phyloP scores from a whole-genome alignment of 2,113 vertebrate genomes.

The Podilymbus podiceps region DNA sequence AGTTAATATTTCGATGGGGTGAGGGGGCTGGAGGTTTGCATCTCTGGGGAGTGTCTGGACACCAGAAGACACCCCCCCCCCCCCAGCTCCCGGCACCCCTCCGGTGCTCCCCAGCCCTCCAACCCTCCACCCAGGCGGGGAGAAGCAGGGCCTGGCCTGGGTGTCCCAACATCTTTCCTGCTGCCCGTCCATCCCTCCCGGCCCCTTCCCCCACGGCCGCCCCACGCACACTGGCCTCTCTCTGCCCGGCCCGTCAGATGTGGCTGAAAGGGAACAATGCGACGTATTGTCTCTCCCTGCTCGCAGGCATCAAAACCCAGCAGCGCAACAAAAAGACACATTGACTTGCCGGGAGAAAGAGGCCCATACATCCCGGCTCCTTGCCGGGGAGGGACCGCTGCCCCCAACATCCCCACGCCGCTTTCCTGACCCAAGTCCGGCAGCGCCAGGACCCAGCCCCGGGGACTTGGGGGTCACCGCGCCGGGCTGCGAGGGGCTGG shows the following conservation, averaged over 20 bases:
- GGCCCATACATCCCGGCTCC: conserved; percentile 46
- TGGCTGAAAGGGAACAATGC: conserved; percentile 78
- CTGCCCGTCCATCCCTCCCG: neutral
- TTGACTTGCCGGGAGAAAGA: conserved; percentile 73
- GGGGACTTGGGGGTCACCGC: accelerated
- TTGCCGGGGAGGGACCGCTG: neutral
- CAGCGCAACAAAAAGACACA: conserved; percentile 80
- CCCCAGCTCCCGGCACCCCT: neutral
- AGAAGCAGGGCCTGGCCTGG: neutral
- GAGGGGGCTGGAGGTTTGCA: neutral
- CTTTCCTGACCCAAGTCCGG: neutral
- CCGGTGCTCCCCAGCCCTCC: neutral
- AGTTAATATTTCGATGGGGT: too few relatives aligned
- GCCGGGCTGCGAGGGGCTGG: neutral
- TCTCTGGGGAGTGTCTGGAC: neutral
- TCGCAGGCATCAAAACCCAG: conserved; percentile 71
- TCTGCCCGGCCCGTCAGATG: conserved; percentile 73
- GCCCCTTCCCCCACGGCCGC: neutral
- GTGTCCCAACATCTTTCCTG: neutral
- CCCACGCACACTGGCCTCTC: conserved; percentile 10
- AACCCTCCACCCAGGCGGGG: neutral
- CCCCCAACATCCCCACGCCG: neutral
- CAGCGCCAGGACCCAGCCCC: neutral
- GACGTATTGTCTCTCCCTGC: conserved; percentile 73
- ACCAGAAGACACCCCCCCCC: neutral